phyloP scores from a whole-genome alignment of 1,140 invertebrate species.

The Oncopeltus fasciatus region DNA sequence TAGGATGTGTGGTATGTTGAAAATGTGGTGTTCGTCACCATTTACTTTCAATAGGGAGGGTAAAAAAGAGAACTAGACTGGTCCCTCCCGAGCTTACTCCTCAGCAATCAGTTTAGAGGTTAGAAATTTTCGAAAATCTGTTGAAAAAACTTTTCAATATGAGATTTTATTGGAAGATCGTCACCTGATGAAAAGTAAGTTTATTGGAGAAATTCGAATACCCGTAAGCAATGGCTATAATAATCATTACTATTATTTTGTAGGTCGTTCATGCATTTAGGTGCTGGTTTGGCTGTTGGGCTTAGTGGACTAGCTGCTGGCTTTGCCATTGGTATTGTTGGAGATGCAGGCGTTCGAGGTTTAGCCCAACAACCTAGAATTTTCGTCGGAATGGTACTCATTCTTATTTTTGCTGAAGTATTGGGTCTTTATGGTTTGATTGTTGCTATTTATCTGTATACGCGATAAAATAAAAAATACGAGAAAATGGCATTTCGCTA shows the following conservation, averaged over 20 bases:
- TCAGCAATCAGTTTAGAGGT: too few species aligned
- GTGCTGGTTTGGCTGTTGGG: constrained; percentile 91
- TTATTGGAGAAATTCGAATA: too few species aligned
- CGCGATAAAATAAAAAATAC: constrained; percentile 44
- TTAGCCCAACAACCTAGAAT: constrained; percentile 96
- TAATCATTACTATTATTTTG: constrained; percentile 29
- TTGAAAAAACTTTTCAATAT: too few species aligned
- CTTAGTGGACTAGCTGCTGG: constrained; percentile 94
- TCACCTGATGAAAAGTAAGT: too few species aligned
- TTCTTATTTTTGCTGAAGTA: constrained; percentile 99
- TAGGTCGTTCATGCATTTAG: constrained; percentile 93
- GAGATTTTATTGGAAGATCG: too few species aligned
- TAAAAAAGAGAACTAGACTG: too few species aligned
- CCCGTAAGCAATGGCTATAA: too few species aligned
- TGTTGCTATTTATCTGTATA: constrained; percentile 94
- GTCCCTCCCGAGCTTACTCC: too few species aligned
- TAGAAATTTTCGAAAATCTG: too few species aligned
- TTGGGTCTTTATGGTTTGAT: constrained; percentile 99
- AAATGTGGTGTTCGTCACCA: too few species aligned
- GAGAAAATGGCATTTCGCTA: background rate
- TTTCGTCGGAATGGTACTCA: constrained; percentile 99
- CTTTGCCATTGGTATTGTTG: constrained; percentile 97
- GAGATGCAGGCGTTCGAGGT: constrained; percentile 94
- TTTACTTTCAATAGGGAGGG: too few species aligned
- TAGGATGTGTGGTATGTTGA: too few species aligned